Percentiles rank a stretch among this genome's conserved stretches.
These are phyloP conservation scores for Agriopis aurantiaria DNA, from an alignment of 2,888 invertebrate species.

Conservation along the genomic window DNA sequence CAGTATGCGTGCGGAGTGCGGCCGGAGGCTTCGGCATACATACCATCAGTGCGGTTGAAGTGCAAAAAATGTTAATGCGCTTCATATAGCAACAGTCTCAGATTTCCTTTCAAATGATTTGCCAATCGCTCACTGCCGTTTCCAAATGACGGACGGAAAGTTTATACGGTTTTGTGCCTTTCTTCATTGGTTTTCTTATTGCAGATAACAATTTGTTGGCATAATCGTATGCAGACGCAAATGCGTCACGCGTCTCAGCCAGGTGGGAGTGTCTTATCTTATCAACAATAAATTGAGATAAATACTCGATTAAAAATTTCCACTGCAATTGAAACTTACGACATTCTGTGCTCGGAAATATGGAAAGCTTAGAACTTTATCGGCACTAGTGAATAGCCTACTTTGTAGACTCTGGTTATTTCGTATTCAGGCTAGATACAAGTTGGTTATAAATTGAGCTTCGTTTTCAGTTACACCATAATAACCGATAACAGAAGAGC, in stretches of 20 bases:
- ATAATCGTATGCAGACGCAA: slow-evolving; percentile 61
- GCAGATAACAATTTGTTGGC: slow-evolving; percentile 58
- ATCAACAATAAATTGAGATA: slow-evolving; percentile 71
- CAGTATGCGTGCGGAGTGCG: slow-evolving; percentile 44
- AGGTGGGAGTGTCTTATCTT: slow-evolving; percentile 74
- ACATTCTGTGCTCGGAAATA: slow-evolving; percentile 47
- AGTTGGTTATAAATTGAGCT: slow-evolving; percentile 9
- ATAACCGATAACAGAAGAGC: background rate
- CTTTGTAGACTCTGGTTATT: background rate
- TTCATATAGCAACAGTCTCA: slow-evolving; percentile 11
- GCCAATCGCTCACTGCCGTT: slow-evolving; percentile 6
- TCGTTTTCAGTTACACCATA: background rate
- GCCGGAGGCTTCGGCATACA: slow-evolving; percentile 2
- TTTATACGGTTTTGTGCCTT: slow-evolving; percentile 53
- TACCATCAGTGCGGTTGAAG: slow-evolving; percentile 26
- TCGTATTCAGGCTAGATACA: slow-evolving; percentile 9
- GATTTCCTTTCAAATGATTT: slow-evolving; percentile 23
- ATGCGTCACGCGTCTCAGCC: slow-evolving; percentile 72
- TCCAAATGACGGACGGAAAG: slow-evolving; percentile 30
- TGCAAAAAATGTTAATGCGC: slow-evolving; percentile 27
- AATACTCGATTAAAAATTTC: slow-evolving; percentile 74
- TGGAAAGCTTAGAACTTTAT: slow-evolving; percentile 35
- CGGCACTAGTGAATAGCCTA: slow-evolving; percentile 9
- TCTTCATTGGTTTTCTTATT: slow-evolving; percentile 56
- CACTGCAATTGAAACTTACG: slow-evolving; percentile 54